A percentile compares a stretch with the other conserved stretches of the same genome.
Evolutionary conservation across 2,888 invertebrate species (phyloP).

Genomic region (Drosophila vallismaia): DNA sequence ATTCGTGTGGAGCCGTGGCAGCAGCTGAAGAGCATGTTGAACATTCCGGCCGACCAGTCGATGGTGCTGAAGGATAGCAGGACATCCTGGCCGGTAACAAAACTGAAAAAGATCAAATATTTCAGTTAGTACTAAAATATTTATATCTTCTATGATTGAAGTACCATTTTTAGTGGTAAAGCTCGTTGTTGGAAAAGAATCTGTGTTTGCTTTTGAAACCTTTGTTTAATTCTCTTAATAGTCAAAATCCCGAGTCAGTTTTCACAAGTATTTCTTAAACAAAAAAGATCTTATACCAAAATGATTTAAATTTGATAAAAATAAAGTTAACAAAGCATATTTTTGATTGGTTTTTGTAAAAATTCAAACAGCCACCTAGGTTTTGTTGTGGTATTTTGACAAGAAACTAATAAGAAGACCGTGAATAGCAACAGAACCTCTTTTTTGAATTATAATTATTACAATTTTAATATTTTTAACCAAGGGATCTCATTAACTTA

Average conservation of each 20-base stretch:
- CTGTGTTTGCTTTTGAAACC: no score
- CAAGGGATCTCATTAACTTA: conserved; percentile 31
- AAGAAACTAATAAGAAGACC: neutral
- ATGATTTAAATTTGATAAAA: neutral
- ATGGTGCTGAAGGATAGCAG: conserved; percentile 77
- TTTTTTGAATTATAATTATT: neutral
- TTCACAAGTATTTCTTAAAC: no score
- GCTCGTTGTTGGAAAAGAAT: no score
- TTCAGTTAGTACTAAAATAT: neutral
- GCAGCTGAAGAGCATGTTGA: conserved; percentile 76
- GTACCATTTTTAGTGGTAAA: no score
- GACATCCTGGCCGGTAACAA: conserved; percentile 77
- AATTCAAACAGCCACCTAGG: neutral
- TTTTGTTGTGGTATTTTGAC: neutral
- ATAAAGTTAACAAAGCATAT: neutral
- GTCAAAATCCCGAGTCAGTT: no score
- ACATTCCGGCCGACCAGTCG: conserved; percentile 79
- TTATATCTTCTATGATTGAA: no score
- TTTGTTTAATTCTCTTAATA: no score
- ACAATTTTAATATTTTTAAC: neutral
- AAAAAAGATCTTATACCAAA: no score
- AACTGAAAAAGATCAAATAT: conserved; percentile 46
- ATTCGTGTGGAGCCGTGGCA: conserved; percentile 78
- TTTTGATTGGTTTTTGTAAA: neutral
- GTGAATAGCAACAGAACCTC: neutral